phyloP scores from a whole-genome alignment of 2,113 vertebrate species.

The Pomatorhinus ruficollis region DNA sequence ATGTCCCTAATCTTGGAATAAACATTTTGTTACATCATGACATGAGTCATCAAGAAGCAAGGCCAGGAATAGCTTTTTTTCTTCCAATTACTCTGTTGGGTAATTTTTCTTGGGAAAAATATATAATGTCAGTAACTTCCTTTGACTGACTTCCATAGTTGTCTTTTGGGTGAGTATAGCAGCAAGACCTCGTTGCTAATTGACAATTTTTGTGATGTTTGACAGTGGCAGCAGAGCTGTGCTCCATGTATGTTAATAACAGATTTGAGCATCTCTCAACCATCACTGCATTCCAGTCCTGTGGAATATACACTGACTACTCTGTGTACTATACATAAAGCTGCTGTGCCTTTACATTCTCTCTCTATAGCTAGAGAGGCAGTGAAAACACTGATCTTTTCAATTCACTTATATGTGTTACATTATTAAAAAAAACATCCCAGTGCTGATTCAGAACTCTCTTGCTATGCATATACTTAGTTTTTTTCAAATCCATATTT shows the following conservation, averaged over 20 bases:
- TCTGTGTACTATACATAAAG: neutral
- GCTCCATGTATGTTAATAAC: neutral
- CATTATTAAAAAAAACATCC: neutral
- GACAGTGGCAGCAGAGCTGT: neutral
- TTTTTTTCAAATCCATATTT: neutral
- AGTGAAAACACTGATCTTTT: neutral
- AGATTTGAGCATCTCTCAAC: neutral
- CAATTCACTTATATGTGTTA: neutral
- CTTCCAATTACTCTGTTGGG: rapidly evolving
- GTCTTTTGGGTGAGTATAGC: neutral
- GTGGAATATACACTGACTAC: neutral
- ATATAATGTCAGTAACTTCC: neutral
- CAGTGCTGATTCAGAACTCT: neutral
- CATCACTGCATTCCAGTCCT: neutral
- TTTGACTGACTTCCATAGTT: neutral
- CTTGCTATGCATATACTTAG: neutral
- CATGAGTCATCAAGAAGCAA: neutral
- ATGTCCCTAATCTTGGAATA: neutral
- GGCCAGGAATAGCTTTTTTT: neutral
- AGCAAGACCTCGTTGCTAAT: neutral
- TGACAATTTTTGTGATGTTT: neutral
- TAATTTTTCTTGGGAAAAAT: neutral
- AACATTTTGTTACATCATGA: neutral
- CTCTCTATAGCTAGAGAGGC: neutral
- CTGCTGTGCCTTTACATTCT: neutral